Base-by-base conservation (phyloP, 2,797 vertebrate genomes). In the Gadopsis bispinosus region DNA sequence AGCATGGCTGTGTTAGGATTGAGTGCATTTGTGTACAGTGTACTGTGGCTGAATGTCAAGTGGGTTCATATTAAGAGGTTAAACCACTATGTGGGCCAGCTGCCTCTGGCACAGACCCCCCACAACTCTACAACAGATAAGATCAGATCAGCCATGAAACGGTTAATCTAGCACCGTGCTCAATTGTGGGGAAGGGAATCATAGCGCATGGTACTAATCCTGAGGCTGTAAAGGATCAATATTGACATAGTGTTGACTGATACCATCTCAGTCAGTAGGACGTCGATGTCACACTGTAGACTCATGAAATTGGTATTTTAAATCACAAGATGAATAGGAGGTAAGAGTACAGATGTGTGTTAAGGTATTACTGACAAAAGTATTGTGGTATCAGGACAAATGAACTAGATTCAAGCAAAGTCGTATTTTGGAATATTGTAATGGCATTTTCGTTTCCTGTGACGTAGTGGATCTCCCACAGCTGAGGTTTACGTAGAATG, bases 91-190 rank as follows among this genome's bases (percentile, higher is more conserved):
- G 76, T 93, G 88, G 91, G 92, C 69, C 87, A 92, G 64, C 73
- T 74, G 79, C 33, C 55, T 75, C 69, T 77, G 53, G 48, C 39
- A 74, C 37, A 68, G 71, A 81, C 59, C 79, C 70, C 87, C 68
- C 60, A 56, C 69, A 70, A 66, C 75, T 65, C 69, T 50, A 11
- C 1, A 6, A 75, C 79, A 78, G 79, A 89, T 80, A 85, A 87
- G 81, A 87, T 85, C 88, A 86, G 87, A 91, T 91, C 92, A 87
- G 83, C 87, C 78, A 85, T 89, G 88, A 93, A 91, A 90, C 83
- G 13, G 85, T 94, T 93, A 92, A 92, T 93, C 91, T 91, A 89
- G 81, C 69, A 82, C 69, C 47, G 12, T 75, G 89, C 85, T 94
- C 86, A 93, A 89, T 92, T 70, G 83, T 87, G 91, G 74, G 84